Evolutionary conservation across 2,888 invertebrate genomes (phyloP), one percentile per base, ranked within the genome.

Genomic region (Hololepta plana): DNA sequence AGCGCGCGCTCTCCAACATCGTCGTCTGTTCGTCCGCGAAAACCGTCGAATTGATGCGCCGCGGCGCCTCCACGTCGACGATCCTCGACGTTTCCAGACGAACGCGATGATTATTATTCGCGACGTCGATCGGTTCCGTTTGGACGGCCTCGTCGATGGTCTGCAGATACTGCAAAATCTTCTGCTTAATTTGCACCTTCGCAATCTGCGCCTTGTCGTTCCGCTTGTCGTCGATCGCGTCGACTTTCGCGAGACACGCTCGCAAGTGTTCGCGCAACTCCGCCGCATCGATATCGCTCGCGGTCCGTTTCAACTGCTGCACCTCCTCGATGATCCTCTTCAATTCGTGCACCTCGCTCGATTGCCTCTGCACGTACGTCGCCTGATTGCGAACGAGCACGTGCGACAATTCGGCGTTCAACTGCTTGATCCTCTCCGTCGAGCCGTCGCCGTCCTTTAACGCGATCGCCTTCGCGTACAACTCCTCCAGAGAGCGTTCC

Each of bases 91-190:
- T n/a, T n/a, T n/a, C n/a, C n/a, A n/a, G n/a, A n/a, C n/a, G n/a
- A n/a, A n/a, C n/a, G n/a, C n/a, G n/a, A n/a, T n/a, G n/a, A n/a
- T n/a, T n/a, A n/a, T n/a, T n/a, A n/a, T n/a, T n/a, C n/a, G n/a
- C n/a, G n/a, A n/a, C n/a, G n/a, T n/a, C n/a, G n/a, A n/a, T n/a
- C n/a, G n/a, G n/a, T 20, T n/a, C n/a, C n/a, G n/a, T n/a, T n/a
- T n/a, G n/a, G n/a, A n/a, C n/a, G n/a, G n/a, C n/a, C n/a, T 36
- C 38, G 19, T 38, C 37, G 11, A 38, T 30, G 24, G 36, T 35
- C 5, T 29, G 32, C 10, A 38, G 25, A 13, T 37, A 38, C 9
- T 35, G 36, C 6, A 21, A 27, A 4, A 38, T 32, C 24, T 37
- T 38, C 24, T 32, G 28, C n/a, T 27, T 32, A 2, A 34, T 32